phyloP scores from a whole-genome alignment of 2,888 invertebrate genomes.

The Pseudococcus jackbeardsleyi region DNA sequence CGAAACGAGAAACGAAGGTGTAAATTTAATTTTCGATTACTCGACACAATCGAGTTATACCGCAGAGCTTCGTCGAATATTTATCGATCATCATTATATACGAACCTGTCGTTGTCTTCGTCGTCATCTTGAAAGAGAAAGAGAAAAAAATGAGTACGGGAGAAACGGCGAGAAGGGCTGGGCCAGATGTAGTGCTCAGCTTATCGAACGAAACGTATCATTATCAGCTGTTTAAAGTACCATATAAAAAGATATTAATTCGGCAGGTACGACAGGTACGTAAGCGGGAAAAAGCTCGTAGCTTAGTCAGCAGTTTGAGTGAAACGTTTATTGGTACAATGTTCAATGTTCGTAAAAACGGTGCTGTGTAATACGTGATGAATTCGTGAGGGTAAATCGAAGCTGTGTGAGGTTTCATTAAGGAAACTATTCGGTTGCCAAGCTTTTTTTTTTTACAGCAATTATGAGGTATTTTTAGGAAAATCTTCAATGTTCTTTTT shows the following conservation, averaged over 20 bases:
- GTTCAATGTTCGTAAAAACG: background rate
- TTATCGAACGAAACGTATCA: background rate
- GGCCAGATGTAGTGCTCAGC: background rate
- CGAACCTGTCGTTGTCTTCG: background rate
- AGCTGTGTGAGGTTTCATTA: background rate
- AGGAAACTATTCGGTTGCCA: background rate
- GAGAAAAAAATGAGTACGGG: background rate
- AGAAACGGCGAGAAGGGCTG: background rate
- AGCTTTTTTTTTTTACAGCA: background rate
- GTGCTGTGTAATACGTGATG: background rate
- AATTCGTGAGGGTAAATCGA: background rate
- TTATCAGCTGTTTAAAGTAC: conserved; percentile 1
- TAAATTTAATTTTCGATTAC: background rate
- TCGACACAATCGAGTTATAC: conserved; percentile 12
- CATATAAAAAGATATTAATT: background rate
- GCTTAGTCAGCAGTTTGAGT: background rate
- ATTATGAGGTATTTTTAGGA: background rate
- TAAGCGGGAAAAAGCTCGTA: background rate
- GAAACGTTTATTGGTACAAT: background rate
- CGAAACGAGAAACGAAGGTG: background rate
- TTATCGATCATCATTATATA: background rate
- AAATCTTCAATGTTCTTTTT: background rate
- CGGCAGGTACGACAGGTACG: conserved; percentile 17
- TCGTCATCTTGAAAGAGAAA: background rate
- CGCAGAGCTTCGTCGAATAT: conserved; percentile 1